phyloP scores from a whole-genome alignment of 2,113 vertebrate species.

The Rhadina sibilatrix region DNA sequence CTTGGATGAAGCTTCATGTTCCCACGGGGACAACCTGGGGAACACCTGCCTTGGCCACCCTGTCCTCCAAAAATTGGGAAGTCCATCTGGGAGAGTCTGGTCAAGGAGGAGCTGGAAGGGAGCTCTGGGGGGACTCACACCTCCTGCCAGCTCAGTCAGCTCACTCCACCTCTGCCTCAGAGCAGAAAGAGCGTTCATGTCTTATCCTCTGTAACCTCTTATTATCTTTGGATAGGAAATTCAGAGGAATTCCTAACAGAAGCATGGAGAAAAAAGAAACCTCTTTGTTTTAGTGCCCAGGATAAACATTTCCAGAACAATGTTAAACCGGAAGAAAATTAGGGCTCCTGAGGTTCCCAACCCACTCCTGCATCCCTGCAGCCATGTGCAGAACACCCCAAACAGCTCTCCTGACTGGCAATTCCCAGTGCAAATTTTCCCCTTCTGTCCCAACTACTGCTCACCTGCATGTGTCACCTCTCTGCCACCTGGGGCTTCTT shows the following conservation, averaged over 20 bases:
- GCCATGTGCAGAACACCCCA: neutral
- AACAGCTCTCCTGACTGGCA: neutral
- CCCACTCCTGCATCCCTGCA: fast-evolving
- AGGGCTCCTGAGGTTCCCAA: neutral
- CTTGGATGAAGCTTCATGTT: neutral
- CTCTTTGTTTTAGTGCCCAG: neutral
- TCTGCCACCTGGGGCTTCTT: neutral
- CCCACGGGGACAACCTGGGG: neutral
- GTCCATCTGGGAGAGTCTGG: neutral
- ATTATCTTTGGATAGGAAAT: constrained; percentile 36
- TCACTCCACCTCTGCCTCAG: neutral
- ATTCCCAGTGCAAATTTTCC: neutral
- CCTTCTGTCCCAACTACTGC: fast-evolving
- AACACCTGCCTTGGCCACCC: neutral
- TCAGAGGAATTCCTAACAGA: constrained; percentile 23
- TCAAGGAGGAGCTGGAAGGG: neutral
- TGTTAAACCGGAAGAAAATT: neutral
- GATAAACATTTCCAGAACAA: neutral
- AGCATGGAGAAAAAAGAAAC: neutral
- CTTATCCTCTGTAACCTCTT: neutral
- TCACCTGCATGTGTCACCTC: neutral
- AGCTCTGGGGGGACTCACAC: neutral
- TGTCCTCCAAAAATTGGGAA: neutral
- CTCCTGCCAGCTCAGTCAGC: fast-evolving
- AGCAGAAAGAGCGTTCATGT: neutral